Evolutionary conservation across 2,888 invertebrate species (phyloP).

Genomic region (Serripes groenlandicus): DNA sequence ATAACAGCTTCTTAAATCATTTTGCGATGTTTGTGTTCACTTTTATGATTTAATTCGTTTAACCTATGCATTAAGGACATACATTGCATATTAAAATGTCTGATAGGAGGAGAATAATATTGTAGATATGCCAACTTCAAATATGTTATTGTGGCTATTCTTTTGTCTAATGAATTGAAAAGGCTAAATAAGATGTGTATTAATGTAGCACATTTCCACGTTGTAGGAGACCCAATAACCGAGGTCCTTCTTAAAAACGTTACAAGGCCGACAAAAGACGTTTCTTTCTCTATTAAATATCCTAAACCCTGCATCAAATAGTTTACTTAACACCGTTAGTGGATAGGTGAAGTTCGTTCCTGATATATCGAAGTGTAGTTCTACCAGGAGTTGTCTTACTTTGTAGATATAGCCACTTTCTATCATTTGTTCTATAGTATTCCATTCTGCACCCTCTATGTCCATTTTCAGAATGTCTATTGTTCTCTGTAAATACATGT

Average conservation of each 20-base stretch:
- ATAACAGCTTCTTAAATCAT: no score
- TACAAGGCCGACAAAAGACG: conserved; percentile 4
- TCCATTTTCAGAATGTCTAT: conserved; percentile 11
- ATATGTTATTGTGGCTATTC: no score
- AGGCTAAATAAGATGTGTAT: no score
- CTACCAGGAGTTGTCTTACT: conserved; percentile 2
- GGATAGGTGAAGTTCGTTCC: neutral
- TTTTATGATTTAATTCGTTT: no score
- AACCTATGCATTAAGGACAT: no score
- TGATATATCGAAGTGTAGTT: neutral
- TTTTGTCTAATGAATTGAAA: no score
- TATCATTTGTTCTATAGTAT: neutral
- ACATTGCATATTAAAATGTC: no score
- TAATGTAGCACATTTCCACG: conserved; percentile 4
- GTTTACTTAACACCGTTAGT: neutral
- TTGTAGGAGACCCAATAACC: conserved; percentile 1
- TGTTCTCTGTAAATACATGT: neutral
- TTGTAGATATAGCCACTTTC: neutral
- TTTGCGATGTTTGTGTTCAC: no score
- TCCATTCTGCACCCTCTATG: conserved; percentile 8
- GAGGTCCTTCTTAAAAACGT: neutral
- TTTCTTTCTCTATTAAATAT: conserved; percentile 16
- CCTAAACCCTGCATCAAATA: neutral
- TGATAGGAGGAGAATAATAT: no score
- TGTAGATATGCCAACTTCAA: no score